Evolutionary conservation across 1,140 invertebrate species (phyloP).

Genomic region (Oscheius sp.): DNA sequence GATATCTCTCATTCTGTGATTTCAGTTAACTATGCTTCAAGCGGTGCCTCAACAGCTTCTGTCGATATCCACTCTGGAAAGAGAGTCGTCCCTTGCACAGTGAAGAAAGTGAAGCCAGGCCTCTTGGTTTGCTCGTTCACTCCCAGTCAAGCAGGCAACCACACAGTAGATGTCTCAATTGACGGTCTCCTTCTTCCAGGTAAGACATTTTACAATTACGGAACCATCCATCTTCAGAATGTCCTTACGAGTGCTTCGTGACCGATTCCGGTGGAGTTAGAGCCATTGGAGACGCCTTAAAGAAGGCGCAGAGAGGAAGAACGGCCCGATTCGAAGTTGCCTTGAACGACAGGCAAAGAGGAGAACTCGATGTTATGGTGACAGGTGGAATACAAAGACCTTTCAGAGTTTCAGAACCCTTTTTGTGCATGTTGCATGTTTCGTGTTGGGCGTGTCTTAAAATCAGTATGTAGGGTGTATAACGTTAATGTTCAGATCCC

Average conservation of each 20-base stretch:
- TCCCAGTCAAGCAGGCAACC: slow-evolving; percentile 48
- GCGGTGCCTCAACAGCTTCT: slow-evolving; percentile 42
- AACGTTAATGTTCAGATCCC: slow-evolving; percentile 67
- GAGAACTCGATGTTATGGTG: slow-evolving; percentile 64
- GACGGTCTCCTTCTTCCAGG: slow-evolving; percentile 62
- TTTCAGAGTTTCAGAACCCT: slow-evolving; percentile 15
- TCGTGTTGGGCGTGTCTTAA: not conserved
- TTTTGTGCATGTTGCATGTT: slow-evolving; percentile 4
- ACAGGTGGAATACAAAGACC: slow-evolving; percentile 59
- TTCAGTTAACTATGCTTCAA: slow-evolving; percentile 58
- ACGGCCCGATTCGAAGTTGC: slow-evolving; percentile 69
- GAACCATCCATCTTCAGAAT: slow-evolving; percentile 44
- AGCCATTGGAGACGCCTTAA: slow-evolving; percentile 66
- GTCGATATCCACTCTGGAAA: slow-evolving; percentile 34
- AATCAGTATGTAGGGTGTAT: not conserved
- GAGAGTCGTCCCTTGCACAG: slow-evolving; percentile 41
- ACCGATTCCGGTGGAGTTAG: slow-evolving; percentile 47
- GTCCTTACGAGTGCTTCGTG: slow-evolving; percentile 55
- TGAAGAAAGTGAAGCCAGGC: slow-evolving; percentile 50
- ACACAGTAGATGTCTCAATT: slow-evolving; percentile 54
- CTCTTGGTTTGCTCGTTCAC: slow-evolving; percentile 55
- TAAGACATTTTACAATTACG: slow-evolving; percentile 10
- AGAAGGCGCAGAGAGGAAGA: slow-evolving; percentile 66
- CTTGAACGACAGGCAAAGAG: slow-evolving; percentile 62
- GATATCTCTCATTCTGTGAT: too few species aligned